Percentiles rank a stretch among this genome's conserved stretches.
phyloP scores from a whole-genome alignment of 1,140 invertebrate species.

The Yoshiicerus persimilis region DNA sequence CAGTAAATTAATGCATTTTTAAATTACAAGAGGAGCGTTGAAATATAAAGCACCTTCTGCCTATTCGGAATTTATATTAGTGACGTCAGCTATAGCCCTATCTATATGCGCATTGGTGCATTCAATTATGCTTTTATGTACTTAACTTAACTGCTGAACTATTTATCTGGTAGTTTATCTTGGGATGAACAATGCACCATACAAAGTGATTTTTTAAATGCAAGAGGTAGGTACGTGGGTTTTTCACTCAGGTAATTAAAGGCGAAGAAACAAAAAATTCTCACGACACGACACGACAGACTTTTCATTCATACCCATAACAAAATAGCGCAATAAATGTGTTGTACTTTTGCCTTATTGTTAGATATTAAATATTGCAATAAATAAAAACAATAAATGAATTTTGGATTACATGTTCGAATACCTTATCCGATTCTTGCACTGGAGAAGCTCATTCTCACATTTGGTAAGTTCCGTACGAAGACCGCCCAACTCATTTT shows the following conservation, averaged over 20 bases:
- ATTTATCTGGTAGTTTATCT: too few relatives aligned
- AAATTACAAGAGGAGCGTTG: background rate
- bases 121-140: too few relatives aligned
- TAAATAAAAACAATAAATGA: background rate
- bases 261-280: too few relatives aligned
- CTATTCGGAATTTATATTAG: background rate
- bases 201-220: background rate
- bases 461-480: constrained; percentile 81
- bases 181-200: background rate
- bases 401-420: background rate
- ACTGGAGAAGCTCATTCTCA: constrained; percentile 82
- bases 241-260: background rate
- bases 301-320: too few relatives aligned
- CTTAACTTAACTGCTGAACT: too few relatives aligned
- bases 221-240: background rate
- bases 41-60: too few relatives aligned
- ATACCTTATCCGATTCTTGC: constrained; percentile 75
- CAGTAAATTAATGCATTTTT: background rate
- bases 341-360: too few relatives aligned
- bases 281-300: too few relatives aligned
- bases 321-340: too few relatives aligned
- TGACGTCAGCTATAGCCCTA: background rate
- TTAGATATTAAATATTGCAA: background rate
- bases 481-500: constrained; percentile 78
- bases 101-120: background rate